Conservation (phyloP, 2,113 vertebrate genomes). For the Lepus americanus region DNA sequence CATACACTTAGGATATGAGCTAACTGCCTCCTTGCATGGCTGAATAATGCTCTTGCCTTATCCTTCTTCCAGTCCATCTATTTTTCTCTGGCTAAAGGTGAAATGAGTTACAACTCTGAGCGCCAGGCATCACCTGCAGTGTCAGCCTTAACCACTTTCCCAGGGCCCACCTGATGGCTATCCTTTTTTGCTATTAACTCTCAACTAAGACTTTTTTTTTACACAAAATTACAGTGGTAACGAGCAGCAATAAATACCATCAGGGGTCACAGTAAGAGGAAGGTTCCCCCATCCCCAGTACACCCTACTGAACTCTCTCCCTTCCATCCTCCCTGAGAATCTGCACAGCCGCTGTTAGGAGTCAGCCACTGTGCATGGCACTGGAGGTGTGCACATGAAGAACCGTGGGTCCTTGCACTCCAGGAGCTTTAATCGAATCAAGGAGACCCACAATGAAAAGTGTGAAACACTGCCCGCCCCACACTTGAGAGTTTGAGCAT, state of each 20-base stretch:
- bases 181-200: background rate
- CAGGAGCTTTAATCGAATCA: background rate
- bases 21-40: background rate
- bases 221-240: background rate
- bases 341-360: rapidly evolving
- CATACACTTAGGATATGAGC: background rate
- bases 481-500: background rate
- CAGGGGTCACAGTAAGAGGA: background rate
- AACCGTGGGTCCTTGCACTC: rapidly evolving
- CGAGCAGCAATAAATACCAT: background rate
- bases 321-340: background rate
- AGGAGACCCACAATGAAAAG: background rate
- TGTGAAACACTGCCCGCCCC: background rate
- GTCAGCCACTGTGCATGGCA: background rate
- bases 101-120: background rate
- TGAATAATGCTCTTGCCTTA: background rate
- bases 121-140: background rate
- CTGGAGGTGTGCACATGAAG: background rate
- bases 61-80: background rate
- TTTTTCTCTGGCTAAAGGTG: background rate
- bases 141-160: background rate
- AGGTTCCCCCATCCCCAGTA: background rate
- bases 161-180: background rate
- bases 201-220: background rate
- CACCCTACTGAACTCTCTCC: rapidly evolving